Base-by-base conservation (phyloP, 2,113 vertebrate species). In the Tretioscincus oriximinensis region DNA sequence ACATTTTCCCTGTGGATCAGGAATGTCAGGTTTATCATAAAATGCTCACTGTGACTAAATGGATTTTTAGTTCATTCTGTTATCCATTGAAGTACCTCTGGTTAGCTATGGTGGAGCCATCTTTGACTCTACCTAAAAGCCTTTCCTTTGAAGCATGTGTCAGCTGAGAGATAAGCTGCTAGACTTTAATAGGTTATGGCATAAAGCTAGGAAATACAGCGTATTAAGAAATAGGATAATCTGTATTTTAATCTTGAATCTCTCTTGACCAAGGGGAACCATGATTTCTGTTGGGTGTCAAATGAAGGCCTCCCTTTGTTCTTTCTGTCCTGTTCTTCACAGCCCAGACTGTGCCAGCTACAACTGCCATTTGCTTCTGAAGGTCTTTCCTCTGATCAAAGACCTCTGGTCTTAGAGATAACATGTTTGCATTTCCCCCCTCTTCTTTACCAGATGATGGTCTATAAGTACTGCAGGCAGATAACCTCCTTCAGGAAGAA, bases 341-440 rank as follows among this genome's bases (percentile, higher is more conserved):
- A 76, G 80, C 64, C 35, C 54, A 76, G 70, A 69, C 65, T 63
- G 21, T 61, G 65, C 80, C 66, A 70, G 65, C 20, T 54, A 47
- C 21, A 76, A 49, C 54, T 76, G 73, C 73, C 74, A 70, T 76
- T 76, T 63, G 80, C 63, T 70, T 82, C 65, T 24, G 74, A 76
- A 82, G 66, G 73, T 76, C 73, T 82, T 63, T 82, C 41, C 60
- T 28, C 66, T 82, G 73, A 76, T 76, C 80, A 82, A 82, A 76
- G 66, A 14, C 58, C 54, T 81, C 65, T 12, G 9, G 18, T 76
- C 12, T 47, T 70, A 61, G 31, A 70, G 80, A 82, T 82, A 76
- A 82, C 63, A 31, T 64, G 66, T 49, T 66, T 70, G n/a, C 65
- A 76, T 31, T 63, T 63, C 47, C 70, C 12, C 49, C 69, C 70